Evolutionary conservation across 2,888 invertebrate species (phyloP).

Genomic region (Euspilapteryx auroguttella): DNA sequence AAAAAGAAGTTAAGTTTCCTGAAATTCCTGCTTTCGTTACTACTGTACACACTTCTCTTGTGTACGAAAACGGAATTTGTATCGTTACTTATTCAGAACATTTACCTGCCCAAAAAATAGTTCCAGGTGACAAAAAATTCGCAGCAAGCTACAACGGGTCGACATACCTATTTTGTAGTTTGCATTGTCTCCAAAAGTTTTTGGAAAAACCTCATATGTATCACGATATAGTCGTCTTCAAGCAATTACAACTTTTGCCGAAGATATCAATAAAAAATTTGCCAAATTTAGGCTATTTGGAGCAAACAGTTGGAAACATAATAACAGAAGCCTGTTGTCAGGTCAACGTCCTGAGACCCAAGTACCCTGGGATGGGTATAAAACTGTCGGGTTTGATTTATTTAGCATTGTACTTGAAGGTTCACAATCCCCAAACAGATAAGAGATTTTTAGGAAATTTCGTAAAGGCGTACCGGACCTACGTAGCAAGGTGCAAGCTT

Average conservation of each 20-base stretch:
- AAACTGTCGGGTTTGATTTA: conserved; percentile 53
- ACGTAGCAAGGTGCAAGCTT: conserved; percentile 32
- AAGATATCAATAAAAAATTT: conserved; percentile 40
- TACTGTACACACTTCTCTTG: conserved; percentile 25
- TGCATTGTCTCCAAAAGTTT: conserved; percentile 53
- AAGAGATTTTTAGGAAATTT: conserved; percentile 23
- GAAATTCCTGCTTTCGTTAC: conserved; percentile 49
- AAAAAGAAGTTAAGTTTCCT: conserved; percentile 27
- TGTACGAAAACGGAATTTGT: conserved; percentile 61
- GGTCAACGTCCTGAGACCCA: conserved; percentile 55
- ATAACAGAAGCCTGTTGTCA: conserved; percentile 57
- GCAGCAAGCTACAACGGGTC: conserved; percentile 48
- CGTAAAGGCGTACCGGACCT: conserved; percentile 24
- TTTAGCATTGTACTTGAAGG: conserved; percentile 61
- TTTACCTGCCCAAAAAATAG: conserved; percentile 40
- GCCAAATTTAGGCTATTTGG: conserved; percentile 62
- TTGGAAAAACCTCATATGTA: conserved; percentile 49
- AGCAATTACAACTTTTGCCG: conserved; percentile 26
- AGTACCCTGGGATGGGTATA: conserved; percentile 60
- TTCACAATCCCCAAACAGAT: conserved; percentile 33
- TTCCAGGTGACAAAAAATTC: conserved; percentile 36
- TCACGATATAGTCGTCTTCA: conserved; percentile 40
- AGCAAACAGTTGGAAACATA: conserved; percentile 58
- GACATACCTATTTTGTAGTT: conserved; percentile 59
- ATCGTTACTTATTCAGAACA: conserved; percentile 63